Evolutionary conservation across 2,797 vertebrate species (phyloP), one percentile per base, ranked within the genome.

Genomic region (Propithecus deckenii): DNA sequence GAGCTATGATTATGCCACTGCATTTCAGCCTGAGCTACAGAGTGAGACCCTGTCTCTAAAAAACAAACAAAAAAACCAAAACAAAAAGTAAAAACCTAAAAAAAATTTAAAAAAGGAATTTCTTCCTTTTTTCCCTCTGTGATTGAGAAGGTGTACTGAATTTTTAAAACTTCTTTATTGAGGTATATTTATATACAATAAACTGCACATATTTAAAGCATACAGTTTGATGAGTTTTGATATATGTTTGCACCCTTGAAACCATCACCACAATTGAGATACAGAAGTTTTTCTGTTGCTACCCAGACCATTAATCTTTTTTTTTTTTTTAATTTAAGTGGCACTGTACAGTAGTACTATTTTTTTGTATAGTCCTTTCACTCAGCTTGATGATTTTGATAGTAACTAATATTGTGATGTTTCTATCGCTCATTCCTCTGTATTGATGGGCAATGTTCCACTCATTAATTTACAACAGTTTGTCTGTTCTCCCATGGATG

Each of bases 301-400:
- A n/a, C 15, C 30, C 6, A 5, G 11, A 78, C 69, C 9, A 0
- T 4, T 23, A 1, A 2, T 55, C 12, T 9, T 2, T 18, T n/a
- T 12, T 9, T 0, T 8, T 48, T 7, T 2, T 18, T 35, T 11
- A 63, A 9, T 57, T 1, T 2, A 5, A 23, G 14, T 17, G 35
- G 6, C 4, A 4, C 7, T 5, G 28, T 35, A 1, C 7, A 4
- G 22, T 8, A 1, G 0, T 7, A 2, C 35, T 23, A 17, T 50
- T 69, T 15, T 25, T 2, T 32, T 23, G 3, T 46, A 7, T 22
- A 25, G 22, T 20, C 52, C 15, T 52, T 71, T 48, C 25, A 7
- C 35, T 38, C 46, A n/a, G 32, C 17, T 1, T 25, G 14, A 6
- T 30, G n/a, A n/a, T 57, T 52, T 76, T 43, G 38, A 9, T 38